phyloP scores from a whole-genome alignment of 2,113 vertebrate species.

The Anolis sagrei region DNA sequence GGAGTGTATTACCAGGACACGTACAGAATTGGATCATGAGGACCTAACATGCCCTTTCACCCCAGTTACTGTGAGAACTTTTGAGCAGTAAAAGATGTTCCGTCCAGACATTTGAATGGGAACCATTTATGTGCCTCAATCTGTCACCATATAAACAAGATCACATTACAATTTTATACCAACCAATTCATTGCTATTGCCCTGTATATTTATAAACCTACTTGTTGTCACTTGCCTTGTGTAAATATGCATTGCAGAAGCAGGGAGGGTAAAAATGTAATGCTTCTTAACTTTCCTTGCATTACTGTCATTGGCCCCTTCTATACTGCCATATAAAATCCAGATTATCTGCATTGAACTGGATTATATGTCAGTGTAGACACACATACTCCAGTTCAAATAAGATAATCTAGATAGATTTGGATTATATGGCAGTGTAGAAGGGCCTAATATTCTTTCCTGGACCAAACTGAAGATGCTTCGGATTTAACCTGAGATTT shows the following conservation, averaged over 20 bases:
- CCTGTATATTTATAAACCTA: background rate
- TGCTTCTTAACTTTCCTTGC: background rate
- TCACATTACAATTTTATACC: background rate
- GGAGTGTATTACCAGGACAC: background rate
- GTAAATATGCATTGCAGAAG: background rate
- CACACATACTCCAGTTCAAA: background rate
- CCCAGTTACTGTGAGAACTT: background rate
- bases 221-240: background rate
- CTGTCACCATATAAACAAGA: background rate
- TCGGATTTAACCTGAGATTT: background rate
- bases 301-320: background rate
- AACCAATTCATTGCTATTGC: background rate
- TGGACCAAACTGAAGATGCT: background rate
- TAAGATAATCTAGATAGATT: background rate
- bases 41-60: background rate
- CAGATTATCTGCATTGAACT: too few relatives aligned
- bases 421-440: background rate
- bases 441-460: background rate
- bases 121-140: background rate
- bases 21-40: background rate
- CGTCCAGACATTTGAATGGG: background rate
- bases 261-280: background rate
- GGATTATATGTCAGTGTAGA: too few relatives aligned
- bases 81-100: background rate
- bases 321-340: too few relatives aligned